Evolutionary conservation across 2,797 vertebrate genomes (phyloP).

Genomic region (Caiman crocodilus): DNA sequence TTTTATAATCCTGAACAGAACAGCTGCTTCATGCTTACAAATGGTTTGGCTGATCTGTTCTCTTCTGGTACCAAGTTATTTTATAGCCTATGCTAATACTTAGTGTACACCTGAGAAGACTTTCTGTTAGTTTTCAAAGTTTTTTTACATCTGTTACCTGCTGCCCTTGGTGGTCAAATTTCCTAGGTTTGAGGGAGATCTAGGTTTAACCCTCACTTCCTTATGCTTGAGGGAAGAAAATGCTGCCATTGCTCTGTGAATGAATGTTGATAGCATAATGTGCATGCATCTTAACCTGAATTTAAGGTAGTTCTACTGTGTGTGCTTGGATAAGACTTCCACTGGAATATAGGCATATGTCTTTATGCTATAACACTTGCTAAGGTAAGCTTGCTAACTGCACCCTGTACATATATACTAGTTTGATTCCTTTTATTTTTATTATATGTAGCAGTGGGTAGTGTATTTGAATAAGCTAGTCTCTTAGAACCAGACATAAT

Average conservation of each 20-base stretch:
- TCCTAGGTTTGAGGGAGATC: neutral
- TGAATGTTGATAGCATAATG: neutral
- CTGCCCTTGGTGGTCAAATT: neutral
- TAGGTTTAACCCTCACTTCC: neutral
- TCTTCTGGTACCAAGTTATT: neutral
- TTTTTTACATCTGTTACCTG: neutral
- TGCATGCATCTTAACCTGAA: neutral
- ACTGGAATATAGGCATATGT: neutral
- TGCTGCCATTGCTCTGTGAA: too few species aligned
- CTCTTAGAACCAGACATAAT: neutral
- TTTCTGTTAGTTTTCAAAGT: neutral
- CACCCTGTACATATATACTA: neutral
- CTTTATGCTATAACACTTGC: neutral
- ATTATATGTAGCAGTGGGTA: fast-evolving
- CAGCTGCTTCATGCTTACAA: neutral
- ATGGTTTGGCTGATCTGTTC: neutral
- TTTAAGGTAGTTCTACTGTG: neutral
- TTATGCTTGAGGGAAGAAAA: too few species aligned
- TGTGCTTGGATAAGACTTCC: neutral
- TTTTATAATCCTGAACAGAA: neutral
- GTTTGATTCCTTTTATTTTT: fast-evolving
- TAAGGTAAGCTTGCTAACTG: neutral
- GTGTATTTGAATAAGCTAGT: neutral
- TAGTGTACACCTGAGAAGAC: neutral
- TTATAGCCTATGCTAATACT: neutral